Base-by-base conservation (phyloP, 2,113 vertebrate genomes). In the Ciconia boyciana region DNA sequence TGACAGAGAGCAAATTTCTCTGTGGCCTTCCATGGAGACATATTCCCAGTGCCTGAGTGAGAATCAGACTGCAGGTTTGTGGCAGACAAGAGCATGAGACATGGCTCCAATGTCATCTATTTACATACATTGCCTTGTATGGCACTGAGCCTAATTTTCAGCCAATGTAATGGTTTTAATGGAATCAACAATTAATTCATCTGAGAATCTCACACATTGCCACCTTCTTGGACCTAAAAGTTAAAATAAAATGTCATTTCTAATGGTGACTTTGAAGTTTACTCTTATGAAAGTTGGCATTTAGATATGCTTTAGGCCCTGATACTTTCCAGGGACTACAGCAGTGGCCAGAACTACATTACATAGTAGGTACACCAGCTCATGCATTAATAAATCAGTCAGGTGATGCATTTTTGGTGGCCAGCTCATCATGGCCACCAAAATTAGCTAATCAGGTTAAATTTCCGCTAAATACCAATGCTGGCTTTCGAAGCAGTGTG, bases 51-150 rank as follows among this genome's bases (percentile, higher is more conserved):
- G 14, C 26, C 20, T 5, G 7, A 52, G 69, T 5, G 10, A 86
- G 51, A 71, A 65, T 75, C n/a, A 29, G 9, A 28, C 55, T 24
- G 61, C 26, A 87, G 55, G 32, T 55, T 28, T 69, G 11, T 24
- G 78, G 36, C 31, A 54, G 22, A 48, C 2, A 3, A 83, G 22
- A 68, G 19, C 21, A 44, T 2, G 7, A 8, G 13, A 58, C 66
- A 15, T 3, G 21, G 26, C 21, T 70, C 44, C 3, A 5, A 16
- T 2, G 1, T 57, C 16, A 52, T 32, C 49, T 57, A 10, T 69
- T 74, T 61, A 22, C 36, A 34, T 25, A 2, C 0, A 49, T 5
- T 3, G 1, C 11, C 32, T 16, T 44, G 7, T 9, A 32, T 14
- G 31, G 36, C 55, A 49, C 68, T 17, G 25, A 91, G 34, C 25